These are phyloP conservation scores for Chaenodraco wilsoni DNA, from an alignment of 2,797 vertebrate genomes.

Conservation along the genomic window DNA sequence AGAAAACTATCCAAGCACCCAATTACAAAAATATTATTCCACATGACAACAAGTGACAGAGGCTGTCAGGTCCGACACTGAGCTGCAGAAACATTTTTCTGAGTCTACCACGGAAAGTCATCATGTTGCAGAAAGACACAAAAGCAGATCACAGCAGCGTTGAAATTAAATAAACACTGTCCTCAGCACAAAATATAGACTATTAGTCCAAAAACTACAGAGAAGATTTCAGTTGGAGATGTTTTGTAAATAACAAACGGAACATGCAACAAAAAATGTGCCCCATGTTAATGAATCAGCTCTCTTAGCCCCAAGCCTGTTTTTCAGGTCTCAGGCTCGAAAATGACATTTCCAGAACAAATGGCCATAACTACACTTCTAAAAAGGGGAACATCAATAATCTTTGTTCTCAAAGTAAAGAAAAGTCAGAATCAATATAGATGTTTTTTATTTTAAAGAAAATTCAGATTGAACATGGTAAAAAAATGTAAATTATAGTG, in stretches of 20 bases:
- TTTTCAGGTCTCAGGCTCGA: no score
- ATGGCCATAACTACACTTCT: no score
- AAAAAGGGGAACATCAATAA: no score
- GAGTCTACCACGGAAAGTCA: slow-evolving; percentile 22
- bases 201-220: slow-evolving; percentile 40
- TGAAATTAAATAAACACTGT: slow-evolving; percentile 46
- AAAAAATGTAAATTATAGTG: no score
- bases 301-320: background rate
- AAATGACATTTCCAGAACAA: no score
- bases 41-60: slow-evolving; percentile 56
- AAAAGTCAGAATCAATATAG: no score
- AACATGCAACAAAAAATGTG: slow-evolving; percentile 21
- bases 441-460: no score
- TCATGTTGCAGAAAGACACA: slow-evolving; percentile 19
- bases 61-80: slow-evolving; percentile 42
- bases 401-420: no score
- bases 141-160: slow-evolving; percentile 20
- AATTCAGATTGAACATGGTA: no score
- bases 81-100: slow-evolving; percentile 28
- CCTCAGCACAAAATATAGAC: slow-evolving; percentile 33
- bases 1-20: slow-evolving; percentile 45
- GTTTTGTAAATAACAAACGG: slow-evolving; percentile 30
- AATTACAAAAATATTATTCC: slow-evolving; percentile 58
- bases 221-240: slow-evolving; percentile 22
- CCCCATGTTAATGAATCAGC: background rate